Evolutionary conservation across 2,888 invertebrate genomes (phyloP).

Genomic region (Meta bourneti): DNA sequence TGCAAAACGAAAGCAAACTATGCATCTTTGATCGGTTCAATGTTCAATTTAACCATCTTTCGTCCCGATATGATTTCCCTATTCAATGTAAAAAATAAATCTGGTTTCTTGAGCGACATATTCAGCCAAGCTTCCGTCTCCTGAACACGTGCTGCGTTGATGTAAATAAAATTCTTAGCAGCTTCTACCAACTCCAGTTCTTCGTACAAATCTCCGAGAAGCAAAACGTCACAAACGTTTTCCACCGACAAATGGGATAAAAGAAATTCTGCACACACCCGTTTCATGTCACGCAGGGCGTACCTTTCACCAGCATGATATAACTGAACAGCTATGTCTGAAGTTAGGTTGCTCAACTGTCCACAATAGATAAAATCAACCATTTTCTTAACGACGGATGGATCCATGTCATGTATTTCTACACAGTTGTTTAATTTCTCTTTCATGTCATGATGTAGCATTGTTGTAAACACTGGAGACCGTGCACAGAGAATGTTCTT

Average conservation of each 20-base stretch:
- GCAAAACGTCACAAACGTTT: constrained; percentile 21
- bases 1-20: too few species aligned
- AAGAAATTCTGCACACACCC: neutral
- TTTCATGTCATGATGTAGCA: constrained; percentile 35
- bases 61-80: neutral
- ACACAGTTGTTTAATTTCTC: constrained; percentile 36
- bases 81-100: constrained; percentile 19
- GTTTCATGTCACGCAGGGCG: constrained; percentile 23
- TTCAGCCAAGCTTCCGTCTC: constrained; percentile 36
- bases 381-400: constrained; percentile 3
- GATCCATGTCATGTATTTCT: constrained; percentile 17
- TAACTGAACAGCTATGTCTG: constrained; percentile 14
- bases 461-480: constrained; percentile 26
- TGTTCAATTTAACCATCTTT: neutral
- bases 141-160: constrained; percentile 5
- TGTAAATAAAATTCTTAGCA: constrained; percentile 10
- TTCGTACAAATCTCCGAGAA: constrained; percentile 16
- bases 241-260: neutral
- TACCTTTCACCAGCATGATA: constrained; percentile 27
- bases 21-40: too few species aligned
- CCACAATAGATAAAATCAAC: constrained; percentile 26
- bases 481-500: constrained; percentile 21
- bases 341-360: neutral
- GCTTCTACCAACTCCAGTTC: neutral
- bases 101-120: neutral